Conservation (phyloP, 37 sponge, comb jelly and placozoan genomes). For the Axinella damicornis region DNA sequence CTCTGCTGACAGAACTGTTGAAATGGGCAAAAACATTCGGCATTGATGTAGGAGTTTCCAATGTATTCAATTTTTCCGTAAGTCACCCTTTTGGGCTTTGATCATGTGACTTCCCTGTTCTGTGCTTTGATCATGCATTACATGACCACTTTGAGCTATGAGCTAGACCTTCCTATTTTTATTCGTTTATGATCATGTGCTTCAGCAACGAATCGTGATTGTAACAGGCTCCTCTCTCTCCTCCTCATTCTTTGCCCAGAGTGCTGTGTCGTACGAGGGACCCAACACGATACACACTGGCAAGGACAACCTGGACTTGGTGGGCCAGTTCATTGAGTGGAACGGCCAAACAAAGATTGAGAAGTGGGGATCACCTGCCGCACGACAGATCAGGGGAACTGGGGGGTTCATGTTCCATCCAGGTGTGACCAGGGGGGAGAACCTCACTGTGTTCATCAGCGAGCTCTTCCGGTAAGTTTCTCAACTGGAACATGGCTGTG, state of each 20-base stretch:
- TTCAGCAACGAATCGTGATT: too few relatives aligned
- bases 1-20: constrained; percentile 17
- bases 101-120: too few relatives aligned
- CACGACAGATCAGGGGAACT: constrained; percentile 67
- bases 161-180: too few relatives aligned
- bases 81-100: too few relatives aligned
- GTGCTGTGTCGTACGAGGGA: neutral
- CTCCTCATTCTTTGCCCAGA: constrained; percentile 15
- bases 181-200: too few relatives aligned
- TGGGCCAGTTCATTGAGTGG: constrained; percentile 75
- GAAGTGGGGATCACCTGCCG: constrained; percentile 66
- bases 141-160: too few relatives aligned
- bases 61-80: too few relatives aligned
- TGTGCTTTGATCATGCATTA: too few relatives aligned
- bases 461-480: constrained; percentile 69
- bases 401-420: constrained; percentile 82
- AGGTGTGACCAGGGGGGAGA: constrained; percentile 45
- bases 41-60: too few relatives aligned
- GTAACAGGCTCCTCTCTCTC: neutral
- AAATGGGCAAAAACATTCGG: too few relatives aligned
- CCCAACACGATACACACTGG: constrained; percentile 63
- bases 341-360: constrained; percentile 48
- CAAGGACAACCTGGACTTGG: constrained; percentile 35
- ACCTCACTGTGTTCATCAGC: constrained; percentile 59
- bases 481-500: neutral